phyloP scores from a whole-genome alignment of 2,113 vertebrate species.

The Bufo gargarizans region DNA sequence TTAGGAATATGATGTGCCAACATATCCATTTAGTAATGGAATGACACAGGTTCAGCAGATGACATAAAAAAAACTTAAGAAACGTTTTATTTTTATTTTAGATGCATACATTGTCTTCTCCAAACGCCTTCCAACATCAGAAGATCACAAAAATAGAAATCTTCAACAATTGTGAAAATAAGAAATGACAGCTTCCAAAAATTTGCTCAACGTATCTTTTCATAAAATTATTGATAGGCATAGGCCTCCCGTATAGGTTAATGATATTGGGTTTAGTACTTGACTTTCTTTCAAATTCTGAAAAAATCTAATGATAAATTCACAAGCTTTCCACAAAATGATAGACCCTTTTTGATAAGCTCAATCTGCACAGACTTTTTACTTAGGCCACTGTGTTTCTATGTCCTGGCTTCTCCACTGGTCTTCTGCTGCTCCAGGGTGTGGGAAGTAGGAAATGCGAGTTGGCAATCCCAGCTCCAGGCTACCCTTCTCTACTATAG shows the following conservation, averaged over 20 bases:
- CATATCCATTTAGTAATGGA: neutral
- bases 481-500: no score
- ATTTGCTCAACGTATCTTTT: no score
- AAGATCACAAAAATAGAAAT: neutral
- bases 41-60: neutral
- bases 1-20: neutral
- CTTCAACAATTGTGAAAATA: neutral
- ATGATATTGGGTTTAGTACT: neutral
- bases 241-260: neutral
- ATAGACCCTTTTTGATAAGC: neutral
- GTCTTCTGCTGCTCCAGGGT: no score
- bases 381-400: no score
- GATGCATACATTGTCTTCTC: neutral
- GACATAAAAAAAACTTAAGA: neutral
- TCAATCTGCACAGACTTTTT: no score
- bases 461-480: no score
- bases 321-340: neutral
- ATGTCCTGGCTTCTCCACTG: no score
- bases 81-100: neutral
- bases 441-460: no score
- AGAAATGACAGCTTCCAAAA: no score
- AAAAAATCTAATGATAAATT: neutral
- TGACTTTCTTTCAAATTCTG: neutral
- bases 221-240: no score
- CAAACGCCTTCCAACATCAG: neutral